A percentile compares a stretch with the other conserved stretches of the same genome.
Conservation (phyloP, 2,888 invertebrate species). For the Leptopilina myrica region DNA sequence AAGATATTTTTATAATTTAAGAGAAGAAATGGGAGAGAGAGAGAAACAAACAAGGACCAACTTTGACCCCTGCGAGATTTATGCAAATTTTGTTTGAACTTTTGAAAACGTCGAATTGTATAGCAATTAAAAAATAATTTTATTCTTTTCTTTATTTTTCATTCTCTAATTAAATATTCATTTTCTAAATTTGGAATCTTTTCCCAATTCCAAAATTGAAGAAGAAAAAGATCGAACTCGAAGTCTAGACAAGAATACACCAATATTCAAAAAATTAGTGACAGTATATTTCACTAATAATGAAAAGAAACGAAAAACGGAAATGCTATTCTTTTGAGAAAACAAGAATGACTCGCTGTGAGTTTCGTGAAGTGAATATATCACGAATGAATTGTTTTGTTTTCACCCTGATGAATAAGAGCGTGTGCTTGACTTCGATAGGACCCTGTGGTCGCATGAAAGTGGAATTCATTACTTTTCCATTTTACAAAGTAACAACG, state of each 20-base stretch:
- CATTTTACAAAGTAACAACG: slow-evolving; percentile 16
- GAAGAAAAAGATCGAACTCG: too few relatives aligned
- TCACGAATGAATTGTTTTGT: slow-evolving; percentile 34
- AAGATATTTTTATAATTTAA: too few relatives aligned
- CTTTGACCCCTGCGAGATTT: too few relatives aligned
- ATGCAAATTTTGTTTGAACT: too few relatives aligned
- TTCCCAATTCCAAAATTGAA: too few relatives aligned
- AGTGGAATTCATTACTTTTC: slow-evolving; percentile 32
- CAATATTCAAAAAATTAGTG: neutral
- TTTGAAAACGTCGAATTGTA: too few relatives aligned
- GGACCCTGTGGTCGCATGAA: slow-evolving; percentile 24
- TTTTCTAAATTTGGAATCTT: too few relatives aligned
- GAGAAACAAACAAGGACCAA: too few relatives aligned
- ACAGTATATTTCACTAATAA: neutral
- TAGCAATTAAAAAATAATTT: too few relatives aligned
- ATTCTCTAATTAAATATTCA: too few relatives aligned
- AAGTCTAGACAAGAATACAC: neutral
- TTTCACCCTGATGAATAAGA: slow-evolving; percentile 28
- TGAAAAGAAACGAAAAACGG: slow-evolving; percentile 2
- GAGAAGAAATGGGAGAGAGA: too few relatives aligned
- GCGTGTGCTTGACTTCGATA: slow-evolving; percentile 31
- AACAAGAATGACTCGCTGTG: slow-evolving; percentile 4
- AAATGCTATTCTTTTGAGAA: neutral
- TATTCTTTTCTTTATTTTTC: too few relatives aligned
- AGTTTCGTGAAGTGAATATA: slow-evolving; percentile 15